Evolutionary conservation across 1,140 invertebrate genomes (phyloP).

Genomic region (Drosophila athabasca): DNA sequence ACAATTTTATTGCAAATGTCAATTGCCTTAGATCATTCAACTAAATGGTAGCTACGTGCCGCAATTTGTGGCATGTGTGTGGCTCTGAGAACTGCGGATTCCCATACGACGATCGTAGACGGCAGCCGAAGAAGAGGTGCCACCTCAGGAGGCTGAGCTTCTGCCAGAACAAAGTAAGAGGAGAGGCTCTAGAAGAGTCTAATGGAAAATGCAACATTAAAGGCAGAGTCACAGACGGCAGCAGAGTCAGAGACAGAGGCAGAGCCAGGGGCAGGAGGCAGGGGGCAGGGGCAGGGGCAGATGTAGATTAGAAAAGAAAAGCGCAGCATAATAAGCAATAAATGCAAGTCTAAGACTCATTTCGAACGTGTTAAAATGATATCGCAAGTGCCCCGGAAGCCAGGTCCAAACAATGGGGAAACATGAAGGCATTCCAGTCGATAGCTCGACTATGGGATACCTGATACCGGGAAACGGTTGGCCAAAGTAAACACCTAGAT

Average conservation of each 20-base stretch:
- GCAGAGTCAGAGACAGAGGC: background rate
- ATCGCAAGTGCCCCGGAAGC: conserved; percentile 36
- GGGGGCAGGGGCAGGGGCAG: conserved; percentile 5
- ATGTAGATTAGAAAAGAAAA: conserved; percentile 62
- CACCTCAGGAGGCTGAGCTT: conserved; percentile 2
- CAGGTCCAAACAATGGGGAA: conserved; percentile 41
- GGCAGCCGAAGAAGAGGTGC: no score
- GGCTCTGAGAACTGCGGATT: conserved; percentile 15
- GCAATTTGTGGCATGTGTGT: conserved; percentile 53
- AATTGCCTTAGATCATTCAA: conserved; percentile 56
- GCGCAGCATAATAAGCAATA: conserved; percentile 54
- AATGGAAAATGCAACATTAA: background rate
- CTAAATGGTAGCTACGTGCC: conserved; percentile 64
- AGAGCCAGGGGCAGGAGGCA: background rate
- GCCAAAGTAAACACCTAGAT: no score
- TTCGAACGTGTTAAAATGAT: conserved; percentile 52
- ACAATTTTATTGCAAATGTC: conserved; percentile 31
- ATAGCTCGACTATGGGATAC: no score
- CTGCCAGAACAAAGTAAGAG: no score
- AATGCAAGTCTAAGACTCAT: conserved; percentile 48
- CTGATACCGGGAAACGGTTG: background rate
- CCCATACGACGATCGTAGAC: conserved; percentile 3
- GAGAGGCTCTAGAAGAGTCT: background rate
- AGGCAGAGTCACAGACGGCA: background rate
- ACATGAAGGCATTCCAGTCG: background rate